Evolutionary conservation across 2,113 vertebrate genomes (phyloP).

Genomic region (Suncus etruscus): DNA sequence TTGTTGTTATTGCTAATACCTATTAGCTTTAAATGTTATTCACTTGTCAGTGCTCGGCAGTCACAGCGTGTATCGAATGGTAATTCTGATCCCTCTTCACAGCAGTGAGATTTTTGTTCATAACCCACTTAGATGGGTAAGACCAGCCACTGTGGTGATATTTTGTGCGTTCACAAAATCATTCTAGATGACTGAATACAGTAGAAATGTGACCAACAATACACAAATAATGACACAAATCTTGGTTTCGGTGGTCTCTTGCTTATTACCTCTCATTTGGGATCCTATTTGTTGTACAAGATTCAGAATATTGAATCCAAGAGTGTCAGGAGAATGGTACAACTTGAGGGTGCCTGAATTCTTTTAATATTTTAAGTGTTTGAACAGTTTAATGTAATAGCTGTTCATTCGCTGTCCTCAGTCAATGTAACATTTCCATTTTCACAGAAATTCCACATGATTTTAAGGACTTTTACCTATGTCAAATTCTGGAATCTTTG

Average conservation of each 20-base stretch:
- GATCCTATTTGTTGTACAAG: neutral
- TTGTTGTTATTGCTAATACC: conserved; percentile 61
- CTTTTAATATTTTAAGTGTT: conserved; percentile 5
- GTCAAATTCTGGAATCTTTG: neutral
- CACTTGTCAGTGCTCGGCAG: conserved; percentile 49
- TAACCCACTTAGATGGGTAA: conserved; percentile 44
- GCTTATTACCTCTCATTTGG: neutral
- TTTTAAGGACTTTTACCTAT: neutral
- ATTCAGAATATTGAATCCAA: neutral
- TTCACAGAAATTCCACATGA: neutral
- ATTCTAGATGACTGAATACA: conserved; percentile 36
- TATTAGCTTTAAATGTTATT: conserved; percentile 70
- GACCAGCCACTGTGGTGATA: conserved; percentile 10
- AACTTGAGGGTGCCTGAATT: neutral
- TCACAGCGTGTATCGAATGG: conserved; percentile 54
- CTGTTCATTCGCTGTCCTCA: neutral
- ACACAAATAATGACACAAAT: neutral
- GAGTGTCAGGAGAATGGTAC: neutral
- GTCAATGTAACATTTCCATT: neutral
- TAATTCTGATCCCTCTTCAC: conserved; percentile 67
- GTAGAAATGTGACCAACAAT: neutral
- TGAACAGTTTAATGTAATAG: neutral
- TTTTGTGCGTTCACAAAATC: conserved; percentile 45
- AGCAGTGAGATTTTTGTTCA: conserved; percentile 39
- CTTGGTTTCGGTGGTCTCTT: neutral